These are phyloP conservation scores for Bostrychus sinensis DNA, from an alignment of 2,113 vertebrate species.

Conservation along the genomic window DNA sequence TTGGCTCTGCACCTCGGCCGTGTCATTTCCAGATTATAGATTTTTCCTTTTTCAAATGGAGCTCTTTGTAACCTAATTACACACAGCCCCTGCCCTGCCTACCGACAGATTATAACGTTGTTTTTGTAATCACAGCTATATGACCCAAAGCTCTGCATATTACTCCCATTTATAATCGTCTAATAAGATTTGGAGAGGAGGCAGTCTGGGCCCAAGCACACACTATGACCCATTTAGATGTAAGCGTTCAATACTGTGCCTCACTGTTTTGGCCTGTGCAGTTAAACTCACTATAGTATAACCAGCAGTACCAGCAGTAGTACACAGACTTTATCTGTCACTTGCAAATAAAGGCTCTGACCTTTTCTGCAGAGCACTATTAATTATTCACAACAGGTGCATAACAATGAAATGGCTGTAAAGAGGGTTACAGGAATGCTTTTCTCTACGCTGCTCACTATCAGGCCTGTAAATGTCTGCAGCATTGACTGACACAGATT, in stretches of 20 bases:
- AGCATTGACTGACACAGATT: background rate
- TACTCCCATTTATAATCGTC: conserved; percentile 40
- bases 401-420: background rate
- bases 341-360: background rate
- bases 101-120: conserved; percentile 33
- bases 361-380: background rate
- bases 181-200: conserved; percentile 60
- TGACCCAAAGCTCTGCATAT: conserved; percentile 38
- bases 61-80: conserved; percentile 63
- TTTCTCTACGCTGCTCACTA: background rate
- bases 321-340: conserved; percentile 1
- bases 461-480: background rate
- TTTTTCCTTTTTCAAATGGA: conserved; percentile 45
- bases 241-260: conserved; percentile 66
- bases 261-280: conserved; percentile 15
- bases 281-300: background rate
- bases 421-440: background rate
- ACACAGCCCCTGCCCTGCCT: conserved; percentile 24
- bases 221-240: conserved; percentile 77
- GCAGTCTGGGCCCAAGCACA: conserved; percentile 57
- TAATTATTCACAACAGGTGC: conserved; percentile 16
- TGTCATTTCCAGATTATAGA: conserved; percentile 54
- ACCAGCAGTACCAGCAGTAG: background rate
- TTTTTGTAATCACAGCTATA: conserved; percentile 53
- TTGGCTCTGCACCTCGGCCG: conserved; percentile 11